Percentiles rank a stretch among this genome's conserved stretches.
phyloP scores from a whole-genome alignment of 2,888 invertebrate genomes.

The Cantharis lateralis region DNA sequence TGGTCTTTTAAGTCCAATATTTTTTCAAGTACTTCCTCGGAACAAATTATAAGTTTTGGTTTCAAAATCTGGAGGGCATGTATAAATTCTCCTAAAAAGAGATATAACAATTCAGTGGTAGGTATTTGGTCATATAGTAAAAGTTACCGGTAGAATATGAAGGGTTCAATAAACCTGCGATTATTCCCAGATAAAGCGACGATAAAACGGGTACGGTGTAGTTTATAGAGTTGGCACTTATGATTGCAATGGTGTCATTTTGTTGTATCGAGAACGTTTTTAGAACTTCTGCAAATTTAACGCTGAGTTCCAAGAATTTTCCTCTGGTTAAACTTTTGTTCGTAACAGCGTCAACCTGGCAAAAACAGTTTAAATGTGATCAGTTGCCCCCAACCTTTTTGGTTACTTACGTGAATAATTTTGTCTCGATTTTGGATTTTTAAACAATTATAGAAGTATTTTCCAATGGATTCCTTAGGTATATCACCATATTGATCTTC shows the following conservation, averaged over 20 bases:
- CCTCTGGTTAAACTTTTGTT: slow-evolving; percentile 35
- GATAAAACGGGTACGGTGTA: slow-evolving; percentile 43
- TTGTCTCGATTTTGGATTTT: neutral
- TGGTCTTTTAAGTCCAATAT: slow-evolving; percentile 51
- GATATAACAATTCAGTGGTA: no score
- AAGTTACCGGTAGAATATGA: slow-evolving; percentile 35
- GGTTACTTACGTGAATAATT: neutral
- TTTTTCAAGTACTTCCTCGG: slow-evolving; percentile 60
- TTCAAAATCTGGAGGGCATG: slow-evolving; percentile 67
- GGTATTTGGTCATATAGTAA: neutral
- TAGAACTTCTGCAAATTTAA: slow-evolving; percentile 40
- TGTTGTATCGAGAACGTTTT: slow-evolving; percentile 34
- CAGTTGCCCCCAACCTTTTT: no score
- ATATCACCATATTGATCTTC: slow-evolving; percentile 2
- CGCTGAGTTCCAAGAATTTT: slow-evolving; percentile 36
- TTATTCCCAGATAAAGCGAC: slow-evolving; percentile 38
- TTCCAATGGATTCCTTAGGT: slow-evolving; percentile 1
- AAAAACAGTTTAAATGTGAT: no score
- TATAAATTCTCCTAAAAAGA: slow-evolving; percentile 63
- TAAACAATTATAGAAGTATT: neutral
- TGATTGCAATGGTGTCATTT: slow-evolving; percentile 38
- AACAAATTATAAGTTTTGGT: slow-evolving; percentile 68
- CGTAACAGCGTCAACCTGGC: slow-evolving; percentile 41
- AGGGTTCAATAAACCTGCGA: slow-evolving; percentile 42
- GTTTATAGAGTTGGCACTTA: slow-evolving; percentile 42